phyloP scores from a whole-genome alignment of 2,888 invertebrate species.

The Bombylius major region DNA sequence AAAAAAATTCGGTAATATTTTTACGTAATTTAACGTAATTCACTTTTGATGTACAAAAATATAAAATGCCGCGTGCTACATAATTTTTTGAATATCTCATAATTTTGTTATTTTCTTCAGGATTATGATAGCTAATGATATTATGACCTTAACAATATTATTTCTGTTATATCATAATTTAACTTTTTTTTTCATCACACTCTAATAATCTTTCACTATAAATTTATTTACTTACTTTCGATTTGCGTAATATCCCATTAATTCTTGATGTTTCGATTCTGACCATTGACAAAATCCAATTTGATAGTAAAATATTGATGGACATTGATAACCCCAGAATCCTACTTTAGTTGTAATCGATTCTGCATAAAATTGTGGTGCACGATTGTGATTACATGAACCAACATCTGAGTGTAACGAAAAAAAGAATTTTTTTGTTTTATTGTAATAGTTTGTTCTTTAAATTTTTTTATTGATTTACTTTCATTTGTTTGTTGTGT shows the following conservation, averaged over 20 bases:
- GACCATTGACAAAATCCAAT: constrained; percentile 38
- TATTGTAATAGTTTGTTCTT: constrained; percentile 6
- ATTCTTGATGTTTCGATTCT: constrained; percentile 21
- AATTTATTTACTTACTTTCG: neutral
- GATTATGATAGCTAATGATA: too few relatives aligned
- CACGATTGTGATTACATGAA: constrained; percentile 47
- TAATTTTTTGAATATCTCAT: too few relatives aligned
- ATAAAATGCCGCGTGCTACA: too few relatives aligned
- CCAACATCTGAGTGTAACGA: constrained; percentile 32
- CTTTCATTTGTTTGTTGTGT: neutral
- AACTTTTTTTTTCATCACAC: too few relatives aligned
- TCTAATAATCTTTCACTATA: neutral
- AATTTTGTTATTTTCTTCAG: too few relatives aligned
- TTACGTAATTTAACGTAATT: too few relatives aligned
- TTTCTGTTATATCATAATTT: too few relatives aligned
- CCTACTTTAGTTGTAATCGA: constrained; percentile 41
- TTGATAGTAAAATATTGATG: constrained; percentile 40
- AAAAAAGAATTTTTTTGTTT: constrained; percentile 14
- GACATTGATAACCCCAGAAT: constrained; percentile 45
- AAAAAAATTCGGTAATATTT: too few relatives aligned
- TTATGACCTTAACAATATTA: too few relatives aligned
- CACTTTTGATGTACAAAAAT: too few relatives aligned
- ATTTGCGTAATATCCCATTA: constrained; percentile 40
- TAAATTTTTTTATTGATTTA: too few relatives aligned
- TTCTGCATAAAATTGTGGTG: constrained; percentile 46